These are phyloP conservation scores for Lepus townsendii DNA, from an alignment of 2,797 vertebrate genomes.

Conservation along the genomic window DNA sequence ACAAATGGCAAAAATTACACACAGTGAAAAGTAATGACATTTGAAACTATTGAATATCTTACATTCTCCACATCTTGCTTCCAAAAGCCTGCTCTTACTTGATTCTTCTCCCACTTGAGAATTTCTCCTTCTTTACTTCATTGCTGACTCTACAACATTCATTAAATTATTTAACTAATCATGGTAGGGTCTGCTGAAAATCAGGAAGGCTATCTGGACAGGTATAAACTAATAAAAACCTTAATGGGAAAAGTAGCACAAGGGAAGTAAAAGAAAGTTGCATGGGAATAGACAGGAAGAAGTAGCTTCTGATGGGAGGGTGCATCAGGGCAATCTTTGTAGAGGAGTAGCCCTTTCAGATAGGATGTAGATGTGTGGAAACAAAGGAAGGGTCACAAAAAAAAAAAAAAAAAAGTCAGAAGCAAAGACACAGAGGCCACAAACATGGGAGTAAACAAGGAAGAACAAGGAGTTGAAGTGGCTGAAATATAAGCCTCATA, in stretches of 20 bases:
- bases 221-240: not conserved
- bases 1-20: not conserved
- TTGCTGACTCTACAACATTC: slow-evolving; percentile 30
- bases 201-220: not conserved
- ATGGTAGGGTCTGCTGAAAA: not conserved
- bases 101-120: not conserved
- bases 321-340: not conserved
- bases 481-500: not conserved
- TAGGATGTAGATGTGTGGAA: not conserved
- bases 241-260: not conserved
- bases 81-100: slow-evolving; percentile 6
- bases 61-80: not conserved
- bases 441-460: not conserved
- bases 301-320: not conserved
- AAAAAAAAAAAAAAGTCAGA: not conserved
- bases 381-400: not conserved
- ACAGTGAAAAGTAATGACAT: not conserved
- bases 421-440: not conserved
- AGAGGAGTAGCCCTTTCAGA: not conserved
- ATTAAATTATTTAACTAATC: not conserved
- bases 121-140: not conserved
- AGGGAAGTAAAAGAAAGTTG: not conserved
- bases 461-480: not conserved
- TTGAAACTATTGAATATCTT: not conserved
- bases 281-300: not conserved